A percentile compares a stretch with the other conserved stretches of the same genome.
These are phyloP conservation scores for Sebastes schlegelii DNA, from an alignment of 2,113 vertebrate genomes.

Conservation along the genomic window DNA sequence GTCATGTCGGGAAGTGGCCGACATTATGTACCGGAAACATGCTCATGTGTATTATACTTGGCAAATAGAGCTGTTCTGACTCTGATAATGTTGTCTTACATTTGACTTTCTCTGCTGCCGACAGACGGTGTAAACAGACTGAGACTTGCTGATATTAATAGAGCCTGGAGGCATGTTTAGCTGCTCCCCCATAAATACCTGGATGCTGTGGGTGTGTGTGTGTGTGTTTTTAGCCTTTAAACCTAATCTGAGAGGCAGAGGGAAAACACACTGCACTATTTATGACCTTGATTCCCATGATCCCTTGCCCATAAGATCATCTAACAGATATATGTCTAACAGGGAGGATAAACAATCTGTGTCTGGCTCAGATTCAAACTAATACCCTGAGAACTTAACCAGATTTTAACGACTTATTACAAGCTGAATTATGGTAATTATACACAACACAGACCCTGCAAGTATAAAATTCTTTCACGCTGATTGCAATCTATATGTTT, in stretches of 20 bases:
- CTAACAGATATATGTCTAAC: constrained; percentile 29
- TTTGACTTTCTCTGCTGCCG: constrained; percentile 31
- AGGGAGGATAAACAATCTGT: constrained; percentile 33
- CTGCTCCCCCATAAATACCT: constrained; percentile 39
- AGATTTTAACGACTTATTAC: constrained; percentile 24
- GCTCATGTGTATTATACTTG: background rate
- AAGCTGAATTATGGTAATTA: constrained; percentile 29
- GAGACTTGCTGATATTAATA: constrained; percentile 34
- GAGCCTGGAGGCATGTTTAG: constrained; percentile 27
- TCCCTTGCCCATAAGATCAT: constrained; percentile 25
- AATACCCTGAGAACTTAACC: constrained; percentile 22
- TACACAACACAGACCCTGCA: constrained; percentile 15
- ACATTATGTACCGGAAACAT: constrained; percentile 10
- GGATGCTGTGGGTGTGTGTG: constrained; percentile 1
- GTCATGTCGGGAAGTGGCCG: constrained; percentile 21
- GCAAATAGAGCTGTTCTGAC: constrained; percentile 7
- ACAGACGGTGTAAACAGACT: constrained; percentile 1
- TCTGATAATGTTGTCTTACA: background rate
- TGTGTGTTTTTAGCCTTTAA: constrained; percentile 41
- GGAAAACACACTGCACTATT: constrained; percentile 22
- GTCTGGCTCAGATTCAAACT: constrained; percentile 36
- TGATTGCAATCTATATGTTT: constrained; percentile 19
- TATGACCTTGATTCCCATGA: constrained; percentile 37
- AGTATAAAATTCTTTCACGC: background rate
- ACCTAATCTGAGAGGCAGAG: constrained; percentile 33